Conservation (phyloP, 1,140 invertebrate species). For the Drosophila bocki region DNA sequence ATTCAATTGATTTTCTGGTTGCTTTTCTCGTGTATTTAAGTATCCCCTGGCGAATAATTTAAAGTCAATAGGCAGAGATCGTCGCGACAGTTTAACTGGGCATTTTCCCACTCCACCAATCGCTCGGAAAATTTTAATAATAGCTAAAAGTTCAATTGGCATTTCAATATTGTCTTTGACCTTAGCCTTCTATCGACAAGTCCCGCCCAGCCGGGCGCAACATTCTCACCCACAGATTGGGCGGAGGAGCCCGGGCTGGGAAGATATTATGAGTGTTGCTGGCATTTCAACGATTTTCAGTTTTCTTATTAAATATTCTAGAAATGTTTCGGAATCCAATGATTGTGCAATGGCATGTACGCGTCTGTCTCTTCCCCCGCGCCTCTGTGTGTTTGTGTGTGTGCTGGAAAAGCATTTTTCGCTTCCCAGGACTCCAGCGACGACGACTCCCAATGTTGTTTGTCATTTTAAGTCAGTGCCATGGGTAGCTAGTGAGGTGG, state of each 20-base stretch:
- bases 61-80: conserved; percentile 4
- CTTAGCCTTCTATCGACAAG: conserved; percentile 75
- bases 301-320: conserved; percentile 84
- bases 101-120: conserved; percentile 5
- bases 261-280: conserved; percentile 81
- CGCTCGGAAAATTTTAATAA: conserved; percentile 72
- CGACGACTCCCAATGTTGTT: conserved; percentile 73
- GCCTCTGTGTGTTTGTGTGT: background rate
- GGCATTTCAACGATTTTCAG: conserved; percentile 84
- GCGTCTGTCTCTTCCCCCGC: conserved; percentile 27
- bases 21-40: background rate
- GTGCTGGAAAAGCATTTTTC: conserved; percentile 69
- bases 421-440: conserved; percentile 48
- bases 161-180: conserved; percentile 83
- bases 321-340: conserved; percentile 84
- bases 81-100: conserved; percentile 30
- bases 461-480: conserved; percentile 80
- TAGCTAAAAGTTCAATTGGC: conserved; percentile 80
- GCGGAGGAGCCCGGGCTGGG: conserved; percentile 10
- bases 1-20: background rate
- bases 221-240: conserved; percentile 23
- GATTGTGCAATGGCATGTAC: conserved; percentile 83
- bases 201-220: conserved; percentile 31
- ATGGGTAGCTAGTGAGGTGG: conserved; percentile 81
- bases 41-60: conserved; percentile 22